These are phyloP conservation scores for Eurystomus gularis DNA, from an alignment of 2,113 vertebrate genomes.

Conservation along the genomic window DNA sequence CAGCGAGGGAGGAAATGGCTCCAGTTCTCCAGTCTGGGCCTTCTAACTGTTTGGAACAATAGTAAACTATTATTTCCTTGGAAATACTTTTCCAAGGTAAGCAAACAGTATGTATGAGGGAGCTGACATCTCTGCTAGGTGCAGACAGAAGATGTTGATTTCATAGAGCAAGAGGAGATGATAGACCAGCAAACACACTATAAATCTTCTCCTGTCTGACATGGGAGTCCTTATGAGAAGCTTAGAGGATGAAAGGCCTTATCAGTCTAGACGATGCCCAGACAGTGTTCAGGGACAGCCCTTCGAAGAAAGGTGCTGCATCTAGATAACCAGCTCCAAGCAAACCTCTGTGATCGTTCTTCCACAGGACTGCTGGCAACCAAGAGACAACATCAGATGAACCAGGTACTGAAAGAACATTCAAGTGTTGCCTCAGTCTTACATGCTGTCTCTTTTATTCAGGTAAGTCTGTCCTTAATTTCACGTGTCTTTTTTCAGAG, in stretches of 20 bases:
- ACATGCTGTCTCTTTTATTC: neutral
- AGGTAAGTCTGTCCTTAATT: neutral
- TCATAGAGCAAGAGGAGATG: neutral
- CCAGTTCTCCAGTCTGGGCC: neutral
- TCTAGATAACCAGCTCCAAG: neutral
- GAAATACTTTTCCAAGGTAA: neutral
- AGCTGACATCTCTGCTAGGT: neutral
- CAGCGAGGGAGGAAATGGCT: neutral
- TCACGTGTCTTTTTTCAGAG: neutral
- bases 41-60: neutral
- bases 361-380: neutral
- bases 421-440: neutral
- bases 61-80: neutral
- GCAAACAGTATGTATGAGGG: neutral
- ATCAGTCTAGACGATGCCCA: neutral
- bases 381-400: neutral
- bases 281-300: neutral
- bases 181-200: neutral
- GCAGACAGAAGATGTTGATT: neutral
- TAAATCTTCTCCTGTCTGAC: neutral
- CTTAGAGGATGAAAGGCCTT: neutral
- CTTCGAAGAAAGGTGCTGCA: neutral
- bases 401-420: neutral
- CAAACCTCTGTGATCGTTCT: neutral
- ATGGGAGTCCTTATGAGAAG: neutral